Base-by-base conservation (phyloP, 1,140 invertebrate species). In the Lysiphlebus fabarum region DNA sequence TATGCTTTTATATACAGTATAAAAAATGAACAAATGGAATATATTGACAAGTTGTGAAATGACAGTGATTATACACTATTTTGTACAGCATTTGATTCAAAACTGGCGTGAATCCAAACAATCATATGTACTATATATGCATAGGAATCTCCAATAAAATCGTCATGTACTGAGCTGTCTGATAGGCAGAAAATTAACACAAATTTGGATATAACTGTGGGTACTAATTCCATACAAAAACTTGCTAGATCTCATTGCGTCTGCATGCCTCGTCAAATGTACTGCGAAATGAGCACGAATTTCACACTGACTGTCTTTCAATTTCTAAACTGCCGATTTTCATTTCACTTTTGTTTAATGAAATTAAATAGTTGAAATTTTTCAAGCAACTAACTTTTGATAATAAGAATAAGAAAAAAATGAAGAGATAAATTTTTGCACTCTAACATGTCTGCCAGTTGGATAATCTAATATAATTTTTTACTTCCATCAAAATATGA, bases 361-460 rank as follows among this genome's bases (percentile, higher is more conserved):
- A 67, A 51, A 45, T 53, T 61, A 58, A 73, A 75, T 75, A 75
- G 73, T 73, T 75, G 67, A 59, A 63, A 76, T 76, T 72, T 74
- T 75, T 74, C 72, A 71, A 68, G 66, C 61, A 54, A 60, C 47
- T 54, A 61, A 62, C 40, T 26, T 26, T 26, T 26, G 17, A 26
- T 26, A 2, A 26, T 26, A 4, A 26, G 17, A 1, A 26, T 26
- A 4, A 26, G 17, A 26, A 26, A 26, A 26, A 26, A 4, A 4
- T 26, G 4, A 26, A 26, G 17, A 26, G 17, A 4, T 14, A n/a
- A 63, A 56, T 60, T 62, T 60, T 56, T 51, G 34, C 40, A 26
- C 42, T 57, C 53, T 59, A 51, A 51, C 43, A 33, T 51, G 49
- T n/a, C 36, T 37, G 6, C 11, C 49, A 37, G 38, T 51, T 37